Evolutionary conservation across 1,140 invertebrate species (phyloP), one percentile per base, ranked within the genome.

Genomic region (Araneus ventricosus): DNA sequence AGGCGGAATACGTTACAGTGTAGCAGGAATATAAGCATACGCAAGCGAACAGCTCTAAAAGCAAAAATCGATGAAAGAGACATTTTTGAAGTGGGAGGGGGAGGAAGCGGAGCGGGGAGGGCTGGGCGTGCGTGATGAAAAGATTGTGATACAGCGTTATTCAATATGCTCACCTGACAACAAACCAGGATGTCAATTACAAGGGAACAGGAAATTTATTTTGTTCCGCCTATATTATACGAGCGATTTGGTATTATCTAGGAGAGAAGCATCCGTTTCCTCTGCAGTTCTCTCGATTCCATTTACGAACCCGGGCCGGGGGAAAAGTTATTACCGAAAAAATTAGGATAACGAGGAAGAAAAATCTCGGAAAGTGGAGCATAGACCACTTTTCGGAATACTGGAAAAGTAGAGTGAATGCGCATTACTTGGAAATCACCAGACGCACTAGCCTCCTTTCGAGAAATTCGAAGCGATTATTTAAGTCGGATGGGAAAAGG

Each of bases 111-210:
- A 14, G 27, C n/a, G 70, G 70, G 24, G 30, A 30, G 67, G 27
- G n/a, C 39, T 0, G 22, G 30, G 8, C 91, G 91, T 87, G 91
- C 84, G 91, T 93, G 91, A 57, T 93, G 82, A 80, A 87, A 79
- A 93, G 91, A 93, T 87, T 93, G 84, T 93, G 91, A 87, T 93
- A 80, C 91, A 93, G 84, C 91, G 84, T 87, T 88, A 93, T 80
- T 93, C 91, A 67, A 93, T 93, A 88, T 85, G 91, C 84, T 93
- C 37, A 87, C 91, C 84, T 88, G 91, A 93, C 91, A 93, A 93
- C 91, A 86, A 52, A 87, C 63, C 84, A 93, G 91, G 91, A 93
- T 93, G 91, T 93, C 91, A 93, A 93, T 93, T 93, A 93, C 84
- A 80, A 45, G 45, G 45, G 67, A 79, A 93, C 84, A 93, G 91